Evolutionary conservation across 64 coral and sea anemone genomes (phyloP).

Genomic region (Acropora tenuis): DNA sequence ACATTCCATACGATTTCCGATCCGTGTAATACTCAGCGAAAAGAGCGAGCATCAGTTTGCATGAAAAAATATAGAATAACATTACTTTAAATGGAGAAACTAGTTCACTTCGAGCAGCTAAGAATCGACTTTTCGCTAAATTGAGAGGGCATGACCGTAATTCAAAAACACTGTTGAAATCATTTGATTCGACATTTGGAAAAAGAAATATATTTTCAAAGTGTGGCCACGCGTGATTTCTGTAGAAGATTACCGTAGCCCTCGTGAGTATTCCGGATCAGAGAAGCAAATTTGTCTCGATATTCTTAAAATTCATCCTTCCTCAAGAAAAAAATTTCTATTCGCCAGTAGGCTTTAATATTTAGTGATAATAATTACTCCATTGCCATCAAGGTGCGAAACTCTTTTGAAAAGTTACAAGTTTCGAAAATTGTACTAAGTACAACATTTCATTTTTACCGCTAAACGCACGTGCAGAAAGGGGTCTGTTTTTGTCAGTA

Average conservation of each 20-base stretch:
- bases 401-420: background rate
- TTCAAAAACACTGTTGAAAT: background rate
- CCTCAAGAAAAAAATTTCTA: background rate
- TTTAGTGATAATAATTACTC: no score
- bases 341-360: no score
- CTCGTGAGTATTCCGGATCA: background rate
- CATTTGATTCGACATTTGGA: background rate
- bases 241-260: background rate
- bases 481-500: background rate
- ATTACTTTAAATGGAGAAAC: background rate
- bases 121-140: background rate
- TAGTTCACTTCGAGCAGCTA: no score
- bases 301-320: background rate
- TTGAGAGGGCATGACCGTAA: background rate
- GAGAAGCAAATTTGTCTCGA: background rate
- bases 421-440: background rate
- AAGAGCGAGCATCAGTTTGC: background rate
- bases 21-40: background rate
- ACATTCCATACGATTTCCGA: slow-evolving; percentile 8
- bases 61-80: background rate
- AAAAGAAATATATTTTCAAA: background rate
- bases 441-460: background rate
- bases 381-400: no score
- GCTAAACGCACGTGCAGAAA: slow-evolving; percentile 9
- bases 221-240: background rate